Conservation (phyloP, 2,797 vertebrate genomes). For the Glossophaga mutica region DNA sequence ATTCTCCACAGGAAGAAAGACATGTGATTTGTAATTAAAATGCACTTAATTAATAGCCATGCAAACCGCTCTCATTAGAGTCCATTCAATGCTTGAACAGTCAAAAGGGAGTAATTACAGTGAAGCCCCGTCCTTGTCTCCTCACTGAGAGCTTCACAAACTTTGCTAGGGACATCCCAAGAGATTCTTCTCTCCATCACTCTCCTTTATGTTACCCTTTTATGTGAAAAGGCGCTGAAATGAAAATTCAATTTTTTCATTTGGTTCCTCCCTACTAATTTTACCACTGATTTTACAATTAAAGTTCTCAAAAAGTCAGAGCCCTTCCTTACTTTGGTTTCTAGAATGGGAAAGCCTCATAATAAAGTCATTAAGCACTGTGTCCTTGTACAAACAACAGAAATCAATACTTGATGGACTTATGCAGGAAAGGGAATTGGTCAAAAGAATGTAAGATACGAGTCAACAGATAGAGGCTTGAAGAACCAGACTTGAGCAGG, state of each 20-base stretch:
- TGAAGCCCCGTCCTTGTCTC: slow-evolving; percentile 11
- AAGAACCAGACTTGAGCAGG: background rate
- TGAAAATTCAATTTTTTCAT: background rate
- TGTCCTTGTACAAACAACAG: background rate
- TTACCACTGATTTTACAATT: background rate
- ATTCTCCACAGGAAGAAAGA: slow-evolving; percentile 42
- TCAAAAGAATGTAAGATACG: background rate
- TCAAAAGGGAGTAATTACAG: slow-evolving; percentile 52
- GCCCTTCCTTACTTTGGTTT: background rate
- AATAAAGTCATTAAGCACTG: background rate
- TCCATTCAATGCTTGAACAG: slow-evolving; percentile 60
- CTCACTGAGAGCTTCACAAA: background rate
- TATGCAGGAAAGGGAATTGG: background rate
- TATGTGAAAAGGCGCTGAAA: background rate
- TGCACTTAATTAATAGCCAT: slow-evolving; percentile 67
- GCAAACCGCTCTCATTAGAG: slow-evolving; percentile 57
- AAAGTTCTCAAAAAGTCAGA: background rate
- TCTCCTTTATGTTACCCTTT: background rate
- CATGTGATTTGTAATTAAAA: slow-evolving; percentile 61
- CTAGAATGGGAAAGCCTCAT: background rate
- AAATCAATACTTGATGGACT: background rate
- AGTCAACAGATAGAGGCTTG: background rate
- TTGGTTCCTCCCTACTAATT: background rate
- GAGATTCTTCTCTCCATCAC: background rate
- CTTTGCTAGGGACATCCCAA: slow-evolving; percentile 9